phyloP scores from a whole-genome alignment of 2,797 vertebrate species.

The Hypotaenidia philippensis region DNA sequence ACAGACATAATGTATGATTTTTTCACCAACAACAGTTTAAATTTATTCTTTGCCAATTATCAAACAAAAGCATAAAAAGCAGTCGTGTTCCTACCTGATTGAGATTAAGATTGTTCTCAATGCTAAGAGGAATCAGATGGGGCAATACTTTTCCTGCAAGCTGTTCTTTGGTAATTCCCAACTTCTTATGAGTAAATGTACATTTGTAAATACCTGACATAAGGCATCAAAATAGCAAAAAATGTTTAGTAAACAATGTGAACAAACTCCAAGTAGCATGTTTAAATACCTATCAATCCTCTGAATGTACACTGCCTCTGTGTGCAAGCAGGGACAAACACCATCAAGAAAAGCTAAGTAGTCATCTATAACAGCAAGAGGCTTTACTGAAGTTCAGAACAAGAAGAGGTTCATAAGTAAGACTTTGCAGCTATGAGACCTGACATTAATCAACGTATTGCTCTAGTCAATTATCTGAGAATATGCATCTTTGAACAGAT shows the following conservation, averaged over 20 bases:
- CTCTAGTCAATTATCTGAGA: neutral
- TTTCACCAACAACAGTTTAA: neutral
- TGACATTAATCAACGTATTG: neutral
- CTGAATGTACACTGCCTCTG: neutral
- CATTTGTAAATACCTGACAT: constrained; percentile 96
- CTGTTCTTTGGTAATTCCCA: constrained; percentile 98
- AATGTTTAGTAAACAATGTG: neutral
- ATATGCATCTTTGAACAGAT: neutral
- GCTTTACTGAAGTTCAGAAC: neutral
- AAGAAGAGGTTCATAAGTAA: neutral
- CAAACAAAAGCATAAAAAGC: neutral
- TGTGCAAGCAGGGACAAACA: neutral
- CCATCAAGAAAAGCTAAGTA: neutral
- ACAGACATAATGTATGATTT: neutral
- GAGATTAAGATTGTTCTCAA: constrained; percentile 98
- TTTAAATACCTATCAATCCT: neutral
- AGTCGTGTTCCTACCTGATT: constrained; percentile 88
- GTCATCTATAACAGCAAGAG: neutral
- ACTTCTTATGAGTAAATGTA: constrained; percentile 97
- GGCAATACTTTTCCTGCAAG: constrained; percentile 94
- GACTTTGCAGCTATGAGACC: neutral
- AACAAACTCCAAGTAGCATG: neutral
- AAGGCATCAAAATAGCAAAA: constrained; percentile 22
- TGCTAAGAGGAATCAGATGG: constrained; percentile 95
- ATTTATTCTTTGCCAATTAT: neutral